Base-by-base conservation (phyloP, 2,113 vertebrate species). In the Orientallactaga bullata region DNA sequence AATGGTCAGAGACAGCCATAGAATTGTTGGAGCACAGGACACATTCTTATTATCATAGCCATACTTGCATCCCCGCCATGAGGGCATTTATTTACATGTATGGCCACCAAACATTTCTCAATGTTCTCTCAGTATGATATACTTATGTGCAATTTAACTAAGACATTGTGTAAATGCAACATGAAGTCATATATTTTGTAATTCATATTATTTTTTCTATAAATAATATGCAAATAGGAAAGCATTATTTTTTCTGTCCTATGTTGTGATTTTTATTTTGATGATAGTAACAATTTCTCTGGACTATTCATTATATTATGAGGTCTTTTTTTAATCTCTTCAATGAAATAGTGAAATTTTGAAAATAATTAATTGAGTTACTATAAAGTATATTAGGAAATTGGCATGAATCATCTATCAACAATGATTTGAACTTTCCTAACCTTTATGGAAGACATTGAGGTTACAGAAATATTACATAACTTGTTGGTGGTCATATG, bases 171-270 rank as follows among this genome's bases (percentile, higher is more conserved):
- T 60, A 80, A 94, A 79, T 83, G 10, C 3, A 37, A 21, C 42
- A 73, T 32, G 69, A 18, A 94, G 58, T n/a, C 10, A 74, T 72
- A 77, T 61, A 1, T 72, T 61, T 61, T 61, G 74, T 12, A 26
- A 71, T 82, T 91, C 8, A 42, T 37, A 86, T 55, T 16, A 89
- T 32, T 72, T 89, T 93, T 73, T 32, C 37, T 71, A 72, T 61
- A 35, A 77, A 69, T 85, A 87, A 79, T 86, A 39, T 18, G 68
- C 0, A 92, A 90, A 85, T 85, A 39, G 77, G 35, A 86, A 90
- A 80, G 82, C 20, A 92, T 10, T 12, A 47, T 47, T 61, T 74
- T 47, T 93, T 24, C 58, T 65, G 47, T 69, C 16, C 23, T 51
- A 3, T 65, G 17, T 39, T 28, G n/a, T 83, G 4, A 86, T 91